Base-by-base conservation (phyloP, 1,140 invertebrate species). In the Zelostemma sp. region DNA sequence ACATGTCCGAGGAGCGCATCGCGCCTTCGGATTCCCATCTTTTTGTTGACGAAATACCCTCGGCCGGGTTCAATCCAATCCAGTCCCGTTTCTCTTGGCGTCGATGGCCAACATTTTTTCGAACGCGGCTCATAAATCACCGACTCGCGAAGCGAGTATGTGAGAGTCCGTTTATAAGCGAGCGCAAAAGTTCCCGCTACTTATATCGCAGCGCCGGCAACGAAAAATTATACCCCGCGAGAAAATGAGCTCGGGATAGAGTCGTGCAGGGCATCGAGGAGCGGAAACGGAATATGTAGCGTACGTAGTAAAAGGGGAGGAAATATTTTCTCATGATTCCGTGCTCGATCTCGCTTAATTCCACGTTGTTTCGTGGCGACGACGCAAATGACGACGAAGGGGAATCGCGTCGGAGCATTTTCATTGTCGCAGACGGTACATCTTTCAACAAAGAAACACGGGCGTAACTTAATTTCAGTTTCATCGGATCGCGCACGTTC, bases 81-180 rank as follows among this genome's bases (percentile, higher is more conserved):
- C 54, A 40, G 46, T 63, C 45, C 43, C 47, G 61, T 47, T 70
- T 58, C 43, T 71, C 43, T 65, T 66, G 54, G 55, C 61, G 54
- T 66, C 58, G 64, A 72, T 72, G 51, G 38, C 51, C 17, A 60
- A 67, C 55, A 57, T 67, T 72, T 72, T 61, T 72, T 72, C 63
- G 55, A 57, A 31, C 41, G 47, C 18, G 15, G 53, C 12, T 46
- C 64, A 62, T 72, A 72, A 68, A 72, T 68, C 61, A 68, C 57
- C 14, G 40, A 15, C 40, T 41, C 15, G 61, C 62, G 51, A 59
- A 31, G 45, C 51, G 65, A 64, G 64, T 65, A 72, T 72, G 63
- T 47, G 60, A 64, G 48, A 35, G 28, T 55, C 49, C 41, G 53
- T 62, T 62, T 66, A 46, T 57, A 49, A 54, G 55, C 48, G 47